These are phyloP conservation scores for Neomonachus schauinslandi DNA, from an alignment of 2,113 vertebrate species.

Conservation along the genomic window DNA sequence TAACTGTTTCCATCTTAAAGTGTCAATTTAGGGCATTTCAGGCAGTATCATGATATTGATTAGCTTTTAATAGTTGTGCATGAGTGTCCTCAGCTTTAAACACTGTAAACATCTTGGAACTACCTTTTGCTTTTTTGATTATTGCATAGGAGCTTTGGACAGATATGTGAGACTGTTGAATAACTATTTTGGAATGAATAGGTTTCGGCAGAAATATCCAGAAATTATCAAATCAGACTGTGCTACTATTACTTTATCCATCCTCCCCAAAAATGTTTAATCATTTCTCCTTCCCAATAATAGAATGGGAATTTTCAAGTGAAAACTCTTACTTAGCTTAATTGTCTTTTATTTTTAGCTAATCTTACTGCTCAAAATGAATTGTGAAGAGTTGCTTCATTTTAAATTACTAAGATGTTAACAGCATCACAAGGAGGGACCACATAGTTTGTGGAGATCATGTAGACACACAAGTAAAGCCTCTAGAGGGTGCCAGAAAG, in stretches of 20 bases:
- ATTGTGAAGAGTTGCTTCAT: background rate
- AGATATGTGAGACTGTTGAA: background rate
- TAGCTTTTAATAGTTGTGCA: background rate
- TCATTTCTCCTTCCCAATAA: background rate
- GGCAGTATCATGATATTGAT: background rate
- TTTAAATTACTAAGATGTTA: background rate
- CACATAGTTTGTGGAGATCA: background rate
- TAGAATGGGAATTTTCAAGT: background rate
- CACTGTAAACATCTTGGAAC: background rate
- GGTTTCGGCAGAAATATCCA: background rate
- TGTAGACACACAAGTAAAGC: slow-evolving; percentile 53
- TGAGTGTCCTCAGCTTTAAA: background rate
- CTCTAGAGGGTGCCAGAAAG: slow-evolving; percentile 81
- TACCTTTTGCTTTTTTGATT: background rate
- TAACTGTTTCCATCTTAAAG: background rate
- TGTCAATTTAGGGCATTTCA: background rate
- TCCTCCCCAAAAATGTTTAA: background rate
- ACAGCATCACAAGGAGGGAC: background rate
- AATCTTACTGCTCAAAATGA: background rate
- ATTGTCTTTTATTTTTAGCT: background rate
- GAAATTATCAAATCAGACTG: background rate
- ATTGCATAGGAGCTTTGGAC: background rate
- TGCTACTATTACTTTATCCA: background rate
- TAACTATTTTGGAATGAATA: background rate
- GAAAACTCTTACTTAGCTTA: background rate